These are phyloP conservation scores for Lucinisca nassula DNA, from an alignment of 2,888 invertebrate genomes.

Conservation along the genomic window DNA sequence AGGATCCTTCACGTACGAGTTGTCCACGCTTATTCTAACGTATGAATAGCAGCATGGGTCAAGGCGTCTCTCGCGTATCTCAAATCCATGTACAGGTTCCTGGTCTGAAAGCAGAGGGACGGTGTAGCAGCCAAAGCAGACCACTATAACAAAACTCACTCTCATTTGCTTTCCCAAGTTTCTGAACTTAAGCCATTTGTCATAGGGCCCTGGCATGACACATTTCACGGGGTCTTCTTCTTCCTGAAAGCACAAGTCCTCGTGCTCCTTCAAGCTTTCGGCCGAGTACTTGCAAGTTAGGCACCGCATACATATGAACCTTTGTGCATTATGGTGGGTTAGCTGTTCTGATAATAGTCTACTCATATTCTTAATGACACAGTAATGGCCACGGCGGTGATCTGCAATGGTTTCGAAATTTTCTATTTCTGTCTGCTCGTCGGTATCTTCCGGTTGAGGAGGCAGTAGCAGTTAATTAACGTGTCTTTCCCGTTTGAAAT, in stretches of 20 bases:
- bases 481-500: neutral
- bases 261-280: neutral
- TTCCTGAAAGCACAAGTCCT: neutral
- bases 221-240: neutral
- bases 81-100: neutral
- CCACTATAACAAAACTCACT: constrained; percentile 1
- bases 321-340: neutral
- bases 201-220: neutral
- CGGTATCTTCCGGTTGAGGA: neutral
- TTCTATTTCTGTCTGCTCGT: neutral
- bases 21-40: neutral
- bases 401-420: neutral
- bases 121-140: neutral
- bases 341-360: neutral
- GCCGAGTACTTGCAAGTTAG: neutral
- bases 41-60: constrained; percentile 1
- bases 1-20: neutral
- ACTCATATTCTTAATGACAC: constrained; percentile 3
- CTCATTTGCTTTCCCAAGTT: neutral
- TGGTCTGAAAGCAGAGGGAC: neutral
- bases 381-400: constrained; percentile 3
- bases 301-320: constrained; percentile 1
- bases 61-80: neutral
- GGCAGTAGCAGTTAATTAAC: neutral
- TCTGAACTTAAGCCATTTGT: constrained; percentile 4